These are phyloP conservation scores for Lateolabrax maculatus DNA, from an alignment of 2,797 vertebrate species.

Conservation along the genomic window DNA sequence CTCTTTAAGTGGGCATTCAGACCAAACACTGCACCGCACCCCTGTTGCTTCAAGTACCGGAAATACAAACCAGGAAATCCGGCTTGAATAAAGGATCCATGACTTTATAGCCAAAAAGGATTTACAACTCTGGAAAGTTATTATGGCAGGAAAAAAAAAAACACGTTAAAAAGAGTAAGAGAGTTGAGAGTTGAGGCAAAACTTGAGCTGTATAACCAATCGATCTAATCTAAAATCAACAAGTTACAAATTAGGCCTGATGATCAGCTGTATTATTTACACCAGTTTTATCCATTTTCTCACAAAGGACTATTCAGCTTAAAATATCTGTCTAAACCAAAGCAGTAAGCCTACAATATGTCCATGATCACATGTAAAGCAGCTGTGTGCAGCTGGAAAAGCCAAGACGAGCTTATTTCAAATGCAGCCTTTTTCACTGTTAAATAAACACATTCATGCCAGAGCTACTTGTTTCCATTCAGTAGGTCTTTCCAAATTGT, in stretches of 20 bases:
- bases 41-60: background rate
- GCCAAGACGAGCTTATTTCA: conserved; percentile 28
- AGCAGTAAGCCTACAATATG: conserved; percentile 3
- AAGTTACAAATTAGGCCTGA: background rate
- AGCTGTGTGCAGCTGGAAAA: conserved; percentile 52
- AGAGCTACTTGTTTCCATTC: conserved; percentile 51
- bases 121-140: background rate
- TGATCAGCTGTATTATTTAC: background rate
- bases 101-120: background rate
- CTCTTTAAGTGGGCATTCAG: background rate
- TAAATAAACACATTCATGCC: conserved; percentile 57
- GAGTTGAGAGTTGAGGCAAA: background rate
- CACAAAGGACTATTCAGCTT: background rate
- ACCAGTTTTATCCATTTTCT: background rate
- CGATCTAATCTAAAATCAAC: no score
- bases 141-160: no score
- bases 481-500: conserved; percentile 29
- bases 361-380: conserved; percentile 9
- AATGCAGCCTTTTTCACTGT: conserved; percentile 22
- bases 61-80: background rate
- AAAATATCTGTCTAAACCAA: background rate
- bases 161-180: background rate
- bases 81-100: background rate
- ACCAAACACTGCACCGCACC: background rate
- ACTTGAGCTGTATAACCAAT: background rate